Conservation (phyloP, 2,888 invertebrate genomes). For the Omphaloscelis lunosa region DNA sequence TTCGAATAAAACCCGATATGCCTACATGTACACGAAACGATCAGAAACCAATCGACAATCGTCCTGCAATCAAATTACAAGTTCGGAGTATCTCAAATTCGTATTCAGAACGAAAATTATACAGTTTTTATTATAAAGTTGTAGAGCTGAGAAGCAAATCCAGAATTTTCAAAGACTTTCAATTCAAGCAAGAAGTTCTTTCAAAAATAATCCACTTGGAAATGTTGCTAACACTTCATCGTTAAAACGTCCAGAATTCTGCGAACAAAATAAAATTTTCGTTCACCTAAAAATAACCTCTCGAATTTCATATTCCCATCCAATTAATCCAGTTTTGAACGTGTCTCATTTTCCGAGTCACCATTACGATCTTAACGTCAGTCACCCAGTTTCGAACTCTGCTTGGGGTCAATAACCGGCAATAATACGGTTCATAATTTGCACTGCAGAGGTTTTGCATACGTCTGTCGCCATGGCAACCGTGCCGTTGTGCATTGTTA, state of each 20-base stretch:
- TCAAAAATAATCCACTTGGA: neutral
- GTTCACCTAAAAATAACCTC: constrained; percentile 39
- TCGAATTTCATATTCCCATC: constrained; percentile 36
- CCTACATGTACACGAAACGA: constrained; percentile 5
- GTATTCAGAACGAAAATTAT: constrained; percentile 1
- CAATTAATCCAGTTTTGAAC: constrained; percentile 56
- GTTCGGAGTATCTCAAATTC: neutral
- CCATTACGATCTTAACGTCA: constrained; percentile 30
- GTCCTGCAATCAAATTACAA: constrained; percentile 27
- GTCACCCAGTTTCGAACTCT: constrained; percentile 30
- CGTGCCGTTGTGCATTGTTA: constrained; percentile 30
- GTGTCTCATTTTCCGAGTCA: constrained; percentile 30
- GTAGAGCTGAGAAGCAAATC: no score
- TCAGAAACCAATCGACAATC: constrained; percentile 13
- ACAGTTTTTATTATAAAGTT: neutral
- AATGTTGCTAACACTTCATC: neutral
- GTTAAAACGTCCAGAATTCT: neutral
- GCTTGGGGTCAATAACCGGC: constrained; percentile 48
- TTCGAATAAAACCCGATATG: constrained; percentile 10
- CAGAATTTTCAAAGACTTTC: neutral
- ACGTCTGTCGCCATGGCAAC: constrained; percentile 67
- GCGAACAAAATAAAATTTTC: constrained; percentile 20
- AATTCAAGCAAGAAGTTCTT: neutral
- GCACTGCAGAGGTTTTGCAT: constrained; percentile 71
- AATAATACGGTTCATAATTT: constrained; percentile 57